Evolutionary conservation across 2,797 vertebrate genomes (phyloP).

Genomic region (Coracias cyanogaster): DNA sequence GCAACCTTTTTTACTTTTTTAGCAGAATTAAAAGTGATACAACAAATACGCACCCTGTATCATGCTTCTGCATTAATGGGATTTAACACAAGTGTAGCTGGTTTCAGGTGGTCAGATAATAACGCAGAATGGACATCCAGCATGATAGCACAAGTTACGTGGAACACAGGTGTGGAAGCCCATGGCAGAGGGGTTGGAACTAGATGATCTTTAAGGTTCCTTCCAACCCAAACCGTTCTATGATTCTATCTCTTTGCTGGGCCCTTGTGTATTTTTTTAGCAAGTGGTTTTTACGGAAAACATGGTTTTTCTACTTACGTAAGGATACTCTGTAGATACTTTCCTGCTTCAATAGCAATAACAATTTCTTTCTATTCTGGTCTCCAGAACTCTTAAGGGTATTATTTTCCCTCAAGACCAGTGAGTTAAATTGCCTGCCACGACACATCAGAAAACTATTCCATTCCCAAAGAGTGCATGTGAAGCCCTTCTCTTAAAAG

Average conservation of each 20-base stretch:
- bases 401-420: not conserved
- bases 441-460: not conserved
- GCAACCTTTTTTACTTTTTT: not conserved
- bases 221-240: too few relatives aligned
- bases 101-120: not conserved
- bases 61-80: not conserved
- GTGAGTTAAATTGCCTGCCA: not conserved
- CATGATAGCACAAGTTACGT: not conserved
- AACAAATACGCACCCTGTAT: not conserved
- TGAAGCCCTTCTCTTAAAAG: not conserved
- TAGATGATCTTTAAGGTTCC: too few relatives aligned
- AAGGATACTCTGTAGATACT: not conserved
- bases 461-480: not conserved
- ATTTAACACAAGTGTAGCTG: not conserved
- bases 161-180: too few relatives aligned
- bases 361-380: not conserved
- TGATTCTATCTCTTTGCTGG: not conserved
- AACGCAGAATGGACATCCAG: not conserved
- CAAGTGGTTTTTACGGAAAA: not conserved
- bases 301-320: rapidly evolving
- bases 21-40: not conserved
- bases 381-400: not conserved
- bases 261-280: not conserved
- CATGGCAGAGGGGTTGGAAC: too few relatives aligned
- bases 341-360: not conserved